Base-by-base conservation (phyloP, 1,140 invertebrate genomes). In the Elymnias hypermnestra region DNA sequence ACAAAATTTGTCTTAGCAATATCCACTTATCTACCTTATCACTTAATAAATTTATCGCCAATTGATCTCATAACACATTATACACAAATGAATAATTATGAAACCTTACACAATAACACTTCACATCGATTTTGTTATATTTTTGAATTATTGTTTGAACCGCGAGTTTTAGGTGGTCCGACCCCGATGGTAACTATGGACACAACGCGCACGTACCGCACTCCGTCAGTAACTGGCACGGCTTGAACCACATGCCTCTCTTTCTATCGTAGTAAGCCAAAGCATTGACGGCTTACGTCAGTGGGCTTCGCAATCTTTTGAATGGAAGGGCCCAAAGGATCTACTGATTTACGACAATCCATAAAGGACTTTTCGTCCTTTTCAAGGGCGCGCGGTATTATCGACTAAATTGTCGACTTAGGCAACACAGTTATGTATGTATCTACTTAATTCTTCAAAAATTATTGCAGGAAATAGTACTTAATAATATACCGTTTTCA, bases 11-110 rank as follows among this genome's bases (percentile, higher is more conserved):
- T 71, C 67, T 62, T 63, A 69, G 57, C 65, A 68, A 72, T 71
- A 78, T 76, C 67, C 78, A 83, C 75, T 72, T 70, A 78, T 70
- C 53, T 46, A 46, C 64, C 58, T 72, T 78, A 78, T 74, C 68
- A 70, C 57, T 65, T 46, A 42, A 46, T 50, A 70, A 77, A 69
- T 75, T 66, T 15, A 33, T 15, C 3, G 64, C 60, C 33, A 56
- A n/a, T 3, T 54, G 39, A 51, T 28, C 25, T 17, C 22, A 26
- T 3, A 33, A 17, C 10, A 28, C 22, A 28, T 23, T 23, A 15
- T 28, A 17, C 23, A 15, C 6, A 17, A 17, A 8, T 36, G n/a
- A 40, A 23, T 25, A 25, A 39, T 22, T 25, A 18, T n/a, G n/a
- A 40, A 36, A 21, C 17, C 21, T 28, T 26, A 40, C 15, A 40